phyloP scores from a whole-genome alignment of 2,797 vertebrate genomes.

The Masticophis lateralis region DNA sequence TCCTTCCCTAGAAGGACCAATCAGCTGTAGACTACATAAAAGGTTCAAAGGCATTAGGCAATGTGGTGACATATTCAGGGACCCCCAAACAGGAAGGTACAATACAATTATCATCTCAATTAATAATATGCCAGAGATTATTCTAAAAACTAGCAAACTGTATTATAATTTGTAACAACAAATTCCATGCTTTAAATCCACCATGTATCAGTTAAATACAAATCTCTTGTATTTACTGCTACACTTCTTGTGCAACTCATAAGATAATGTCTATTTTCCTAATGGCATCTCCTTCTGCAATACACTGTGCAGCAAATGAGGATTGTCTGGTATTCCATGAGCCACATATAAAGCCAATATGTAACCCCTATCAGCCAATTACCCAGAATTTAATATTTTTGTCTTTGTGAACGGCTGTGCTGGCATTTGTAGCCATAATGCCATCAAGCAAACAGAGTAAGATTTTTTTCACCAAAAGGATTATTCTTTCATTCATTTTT shows the following conservation, averaged over 20 bases:
- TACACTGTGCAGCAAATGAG: background rate
- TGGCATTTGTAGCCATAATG: conserved; percentile 4
- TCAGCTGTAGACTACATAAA: background rate
- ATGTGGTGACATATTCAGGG: background rate
- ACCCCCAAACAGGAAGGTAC: background rate
- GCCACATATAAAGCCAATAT: conserved; percentile 3
- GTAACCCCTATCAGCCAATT: background rate
- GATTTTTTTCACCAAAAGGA: background rate
- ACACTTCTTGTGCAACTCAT: background rate
- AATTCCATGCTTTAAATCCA: background rate
- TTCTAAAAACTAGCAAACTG: background rate
- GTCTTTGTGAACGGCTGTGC: background rate
- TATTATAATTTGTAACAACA: background rate
- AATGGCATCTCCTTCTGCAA: background rate
- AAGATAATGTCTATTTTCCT: background rate
- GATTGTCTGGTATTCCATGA: background rate
- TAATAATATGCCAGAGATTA: background rate
- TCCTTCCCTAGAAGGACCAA: background rate
- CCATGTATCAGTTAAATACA: no score
- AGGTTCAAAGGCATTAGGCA: background rate
- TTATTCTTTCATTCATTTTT: background rate
- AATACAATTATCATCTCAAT: background rate
- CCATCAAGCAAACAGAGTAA: background rate
- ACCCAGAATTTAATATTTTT: background rate
- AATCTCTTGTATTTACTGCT: background rate